Conservation (phyloP, 2,797 vertebrate species). For the Ispidina lecontei region DNA sequence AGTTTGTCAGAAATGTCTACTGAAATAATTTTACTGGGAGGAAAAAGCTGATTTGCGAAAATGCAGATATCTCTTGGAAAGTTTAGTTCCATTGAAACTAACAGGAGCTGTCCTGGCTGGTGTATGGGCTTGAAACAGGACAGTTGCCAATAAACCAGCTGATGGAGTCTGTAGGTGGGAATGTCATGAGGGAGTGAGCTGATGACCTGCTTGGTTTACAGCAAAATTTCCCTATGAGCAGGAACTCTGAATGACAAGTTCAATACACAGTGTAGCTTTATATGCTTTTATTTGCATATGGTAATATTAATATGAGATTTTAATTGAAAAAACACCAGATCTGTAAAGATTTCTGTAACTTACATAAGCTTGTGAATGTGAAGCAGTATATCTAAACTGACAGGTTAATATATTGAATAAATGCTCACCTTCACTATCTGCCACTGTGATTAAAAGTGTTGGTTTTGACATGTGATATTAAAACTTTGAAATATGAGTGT, state of each 20-base stretch:
- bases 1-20: not conserved
- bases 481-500: not conserved
- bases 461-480: not conserved
- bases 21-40: not conserved
- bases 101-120: not conserved
- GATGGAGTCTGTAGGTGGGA: not conserved
- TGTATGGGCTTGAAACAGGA: not conserved
- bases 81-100: not conserved
- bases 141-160: not conserved
- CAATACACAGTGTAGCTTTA: not conserved
- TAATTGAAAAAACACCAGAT: not conserved
- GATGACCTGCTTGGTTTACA: not conserved
- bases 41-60: not conserved
- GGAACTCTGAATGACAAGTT: not conserved
- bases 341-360: not conserved
- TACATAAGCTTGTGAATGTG: not conserved
- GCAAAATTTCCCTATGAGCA: not conserved
- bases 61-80: not conserved
- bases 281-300: not conserved
- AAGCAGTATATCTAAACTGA: not conserved
- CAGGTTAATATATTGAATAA: not conserved
- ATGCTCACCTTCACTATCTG: not conserved
- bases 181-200: not conserved
- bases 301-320: not conserved
- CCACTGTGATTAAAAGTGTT: not conserved